A percentile compares a stretch with the other conserved stretches of the same genome.
These are phyloP conservation scores for Quadroppia sp. DNA, from an alignment of 2,888 invertebrate species.

Conservation along the genomic window DNA sequence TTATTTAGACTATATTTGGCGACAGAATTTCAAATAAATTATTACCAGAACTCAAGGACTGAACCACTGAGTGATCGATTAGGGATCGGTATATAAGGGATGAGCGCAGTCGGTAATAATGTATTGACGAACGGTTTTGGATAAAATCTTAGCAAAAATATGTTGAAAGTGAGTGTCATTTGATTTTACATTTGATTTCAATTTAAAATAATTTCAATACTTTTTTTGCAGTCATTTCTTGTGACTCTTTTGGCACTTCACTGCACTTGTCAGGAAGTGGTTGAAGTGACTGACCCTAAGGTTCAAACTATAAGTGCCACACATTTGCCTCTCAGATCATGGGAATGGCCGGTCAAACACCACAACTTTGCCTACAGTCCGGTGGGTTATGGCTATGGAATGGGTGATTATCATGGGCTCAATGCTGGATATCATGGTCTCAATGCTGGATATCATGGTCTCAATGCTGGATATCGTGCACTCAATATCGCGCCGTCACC, in stretches of 20 bases:
- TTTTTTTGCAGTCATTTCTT: not conserved
- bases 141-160: too few relatives aligned
- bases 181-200: not conserved
- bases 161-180: slow-evolving; percentile 11
- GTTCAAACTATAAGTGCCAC: too few relatives aligned
- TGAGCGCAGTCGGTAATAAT: too few relatives aligned
- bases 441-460: not conserved
- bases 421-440: too few relatives aligned
- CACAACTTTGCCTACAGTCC: not conserved
- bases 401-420: not conserved
- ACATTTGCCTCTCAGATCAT: too few relatives aligned
- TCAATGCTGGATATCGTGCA: not conserved
- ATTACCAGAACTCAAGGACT: too few relatives aligned
- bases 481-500: not conserved
- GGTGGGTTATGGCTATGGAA: not conserved
- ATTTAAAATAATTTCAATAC: not conserved
- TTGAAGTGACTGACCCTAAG: not conserved
- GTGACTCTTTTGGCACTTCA: slow-evolving; percentile 17
- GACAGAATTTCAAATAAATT: too few relatives aligned
- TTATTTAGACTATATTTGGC: too few relatives aligned
- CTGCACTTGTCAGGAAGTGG: not conserved
- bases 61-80: too few relatives aligned
- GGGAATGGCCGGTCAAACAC: too few relatives aligned
- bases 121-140: not conserved
- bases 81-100: too few relatives aligned